phyloP scores from a whole-genome alignment of 35 echinoderm and acorn worm genomes.

The Chiridota heheva region DNA sequence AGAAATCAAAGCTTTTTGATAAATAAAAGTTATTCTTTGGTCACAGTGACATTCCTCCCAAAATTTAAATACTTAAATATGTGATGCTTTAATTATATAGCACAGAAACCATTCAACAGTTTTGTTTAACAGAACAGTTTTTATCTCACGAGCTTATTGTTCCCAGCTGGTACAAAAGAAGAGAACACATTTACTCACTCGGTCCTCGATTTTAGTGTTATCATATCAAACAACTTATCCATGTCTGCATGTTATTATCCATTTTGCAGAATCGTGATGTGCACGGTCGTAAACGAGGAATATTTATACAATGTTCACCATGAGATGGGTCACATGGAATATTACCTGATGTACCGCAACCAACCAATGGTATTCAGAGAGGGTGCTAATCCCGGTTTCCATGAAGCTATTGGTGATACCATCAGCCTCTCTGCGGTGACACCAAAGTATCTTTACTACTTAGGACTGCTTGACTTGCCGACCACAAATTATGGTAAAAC shows the following conservation, averaged over 20 bases:
- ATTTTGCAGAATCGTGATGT: constrained; percentile 53
- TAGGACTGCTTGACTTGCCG: constrained; percentile 28
- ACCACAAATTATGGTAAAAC: not conserved
- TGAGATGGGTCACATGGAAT: constrained; percentile 61
- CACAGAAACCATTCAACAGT: too few relatives aligned
- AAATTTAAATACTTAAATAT: too few relatives aligned
- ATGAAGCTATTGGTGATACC: constrained; percentile 57
- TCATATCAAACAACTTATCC: not conserved
- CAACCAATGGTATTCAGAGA: constrained; percentile 37
- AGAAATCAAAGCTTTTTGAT: too few relatives aligned
- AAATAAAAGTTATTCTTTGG: too few relatives aligned
- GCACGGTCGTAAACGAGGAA: constrained; percentile 38
- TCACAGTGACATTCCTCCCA: too few relatives aligned
- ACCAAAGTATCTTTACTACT: constrained; percentile 28
- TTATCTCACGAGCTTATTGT: not conserved
- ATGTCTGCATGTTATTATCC: not conserved
- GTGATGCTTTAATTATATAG: too few relatives aligned
- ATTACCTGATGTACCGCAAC: constrained; percentile 41
- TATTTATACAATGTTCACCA: constrained; percentile 57
- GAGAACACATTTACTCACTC: not conserved
- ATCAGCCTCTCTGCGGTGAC: constrained; percentile 42
- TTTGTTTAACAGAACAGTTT: not conserved
- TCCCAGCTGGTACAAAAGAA: not conserved
- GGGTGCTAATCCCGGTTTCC: constrained; percentile 56
- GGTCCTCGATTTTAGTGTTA: not conserved